Evolutionary conservation across 1,140 invertebrate species (phyloP).

Genomic region (Prorops nasuta): DNA sequence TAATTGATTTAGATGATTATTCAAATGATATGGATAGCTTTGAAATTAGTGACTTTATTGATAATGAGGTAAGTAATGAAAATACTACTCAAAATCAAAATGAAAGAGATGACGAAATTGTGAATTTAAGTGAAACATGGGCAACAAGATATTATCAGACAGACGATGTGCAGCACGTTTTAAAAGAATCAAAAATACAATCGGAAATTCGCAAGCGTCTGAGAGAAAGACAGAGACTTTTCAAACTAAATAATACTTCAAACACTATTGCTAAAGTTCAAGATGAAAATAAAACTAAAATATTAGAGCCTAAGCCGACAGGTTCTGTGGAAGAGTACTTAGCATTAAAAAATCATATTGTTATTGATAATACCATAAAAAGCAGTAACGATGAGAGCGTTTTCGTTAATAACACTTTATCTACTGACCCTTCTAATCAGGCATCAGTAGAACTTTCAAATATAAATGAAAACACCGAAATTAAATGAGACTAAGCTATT

Average conservation of each 20-base stretch:
- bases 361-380: too few relatives aligned
- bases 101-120: constrained; percentile 5
- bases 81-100: background rate
- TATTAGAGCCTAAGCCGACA: constrained; percentile 27
- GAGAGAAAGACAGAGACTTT: constrained; percentile 46
- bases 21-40: constrained; percentile 50
- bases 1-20: constrained; percentile 55
- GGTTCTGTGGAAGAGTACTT: constrained; percentile 54
- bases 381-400: too few relatives aligned
- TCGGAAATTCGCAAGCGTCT: constrained; percentile 54
- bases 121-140: constrained; percentile 45
- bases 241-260: constrained; percentile 42
- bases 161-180: constrained; percentile 53
- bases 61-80: constrained; percentile 6
- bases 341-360: too few relatives aligned
- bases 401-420: too few relatives aligned
- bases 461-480: too few relatives aligned
- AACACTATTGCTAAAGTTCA: constrained; percentile 17
- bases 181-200: constrained; percentile 55
- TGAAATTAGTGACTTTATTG: constrained; percentile 29
- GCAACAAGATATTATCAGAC: constrained; percentile 51
- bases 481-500: too few relatives aligned
- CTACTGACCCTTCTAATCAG: too few relatives aligned
- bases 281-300: constrained; percentile 16
- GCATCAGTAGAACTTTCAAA: too few relatives aligned